These are phyloP conservation scores for Thecophora atra DNA, from an alignment of 2,888 invertebrate species.

Conservation along the genomic window DNA sequence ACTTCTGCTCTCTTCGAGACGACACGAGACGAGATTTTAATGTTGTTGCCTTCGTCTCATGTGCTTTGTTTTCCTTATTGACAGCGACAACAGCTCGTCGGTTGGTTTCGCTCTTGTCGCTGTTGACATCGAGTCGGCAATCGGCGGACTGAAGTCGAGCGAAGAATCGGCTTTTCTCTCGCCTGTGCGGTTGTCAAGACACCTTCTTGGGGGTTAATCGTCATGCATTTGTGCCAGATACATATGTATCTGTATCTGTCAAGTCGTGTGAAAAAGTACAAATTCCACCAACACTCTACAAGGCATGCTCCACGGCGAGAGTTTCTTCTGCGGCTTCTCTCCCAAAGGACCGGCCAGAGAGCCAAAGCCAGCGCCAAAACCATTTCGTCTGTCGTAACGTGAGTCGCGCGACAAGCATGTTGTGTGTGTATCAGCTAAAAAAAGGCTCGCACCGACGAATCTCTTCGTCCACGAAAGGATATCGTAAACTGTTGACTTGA, in stretches of 20 bases:
- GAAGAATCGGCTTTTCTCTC: constrained; percentile 19
- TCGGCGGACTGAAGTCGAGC: constrained; percentile 9
- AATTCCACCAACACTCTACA: not conserved
- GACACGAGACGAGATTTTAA: no score
- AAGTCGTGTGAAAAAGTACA: constrained; percentile 1
- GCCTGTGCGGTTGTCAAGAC: not conserved
- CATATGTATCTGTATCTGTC: constrained; percentile 25
- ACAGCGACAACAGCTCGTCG: constrained; percentile 21
- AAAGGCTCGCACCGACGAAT: not conserved
- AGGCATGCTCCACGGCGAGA: constrained; percentile 28
- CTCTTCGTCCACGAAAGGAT: not conserved
- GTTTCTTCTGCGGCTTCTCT: constrained; percentile 17
- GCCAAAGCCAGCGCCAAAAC: not conserved
- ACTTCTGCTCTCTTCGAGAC: not conserved
- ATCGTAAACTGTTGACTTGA: no score
- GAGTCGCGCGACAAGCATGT: not conserved
- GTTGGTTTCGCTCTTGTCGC: constrained; percentile 7
- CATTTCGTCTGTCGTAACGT: not conserved
- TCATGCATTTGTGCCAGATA: constrained; percentile 24
- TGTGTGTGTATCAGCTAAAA: not conserved
- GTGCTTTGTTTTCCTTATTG: not conserved
- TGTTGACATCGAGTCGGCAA: constrained; percentile 9
- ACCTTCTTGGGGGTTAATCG: constrained; percentile 27
- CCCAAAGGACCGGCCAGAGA: constrained; percentile 21
- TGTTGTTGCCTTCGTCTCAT: constrained; percentile 17